Conservation (phyloP, 2,888 invertebrate genomes). For the Ptychoptera albimana region DNA sequence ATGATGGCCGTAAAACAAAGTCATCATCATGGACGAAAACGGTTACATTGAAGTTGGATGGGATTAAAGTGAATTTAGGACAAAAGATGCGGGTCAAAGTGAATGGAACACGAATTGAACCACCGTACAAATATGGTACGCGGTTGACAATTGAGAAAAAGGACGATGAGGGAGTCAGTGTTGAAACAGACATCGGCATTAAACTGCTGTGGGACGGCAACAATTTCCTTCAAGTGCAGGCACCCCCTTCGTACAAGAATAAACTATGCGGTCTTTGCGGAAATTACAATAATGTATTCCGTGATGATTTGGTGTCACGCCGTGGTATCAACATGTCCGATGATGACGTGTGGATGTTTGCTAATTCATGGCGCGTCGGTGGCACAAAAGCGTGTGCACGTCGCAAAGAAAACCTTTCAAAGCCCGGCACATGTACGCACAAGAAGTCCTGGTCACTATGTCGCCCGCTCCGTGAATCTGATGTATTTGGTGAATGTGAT, state of each 20-base stretch:
- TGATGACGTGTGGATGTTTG: slow-evolving; percentile 48
- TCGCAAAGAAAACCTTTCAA: slow-evolving; percentile 31
- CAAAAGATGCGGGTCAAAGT: slow-evolving; percentile 76
- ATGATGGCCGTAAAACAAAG: slow-evolving; percentile 64
- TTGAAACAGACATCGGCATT: slow-evolving; percentile 57
- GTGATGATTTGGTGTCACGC: slow-evolving; percentile 67
- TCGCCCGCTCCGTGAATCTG: slow-evolving; percentile 33
- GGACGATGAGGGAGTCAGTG: slow-evolving; percentile 44
- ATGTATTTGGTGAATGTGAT: slow-evolving; percentile 60
- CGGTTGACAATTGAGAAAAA: slow-evolving; percentile 45
- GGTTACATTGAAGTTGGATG: slow-evolving; percentile 60
- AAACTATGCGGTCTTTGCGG: slow-evolving; percentile 86
- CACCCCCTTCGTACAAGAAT: slow-evolving; percentile 51
- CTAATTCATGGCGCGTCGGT: slow-evolving; percentile 82
- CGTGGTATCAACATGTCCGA: slow-evolving; percentile 52
- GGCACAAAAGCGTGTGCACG: slow-evolving; percentile 55
- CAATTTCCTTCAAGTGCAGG: slow-evolving; percentile 79
- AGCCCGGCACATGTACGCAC: slow-evolving; percentile 34
- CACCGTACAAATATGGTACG: slow-evolving; percentile 46
- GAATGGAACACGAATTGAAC: slow-evolving; percentile 54
- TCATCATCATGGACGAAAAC: slow-evolving; percentile 86
- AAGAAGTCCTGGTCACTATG: slow-evolving; percentile 35
- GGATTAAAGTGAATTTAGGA: slow-evolving; percentile 66
- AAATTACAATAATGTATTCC: slow-evolving; percentile 74
- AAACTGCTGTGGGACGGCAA: slow-evolving; percentile 86